Evolutionary conservation across 2,797 vertebrate species (phyloP).

Genomic region (Myioborus melanocephalus): DNA sequence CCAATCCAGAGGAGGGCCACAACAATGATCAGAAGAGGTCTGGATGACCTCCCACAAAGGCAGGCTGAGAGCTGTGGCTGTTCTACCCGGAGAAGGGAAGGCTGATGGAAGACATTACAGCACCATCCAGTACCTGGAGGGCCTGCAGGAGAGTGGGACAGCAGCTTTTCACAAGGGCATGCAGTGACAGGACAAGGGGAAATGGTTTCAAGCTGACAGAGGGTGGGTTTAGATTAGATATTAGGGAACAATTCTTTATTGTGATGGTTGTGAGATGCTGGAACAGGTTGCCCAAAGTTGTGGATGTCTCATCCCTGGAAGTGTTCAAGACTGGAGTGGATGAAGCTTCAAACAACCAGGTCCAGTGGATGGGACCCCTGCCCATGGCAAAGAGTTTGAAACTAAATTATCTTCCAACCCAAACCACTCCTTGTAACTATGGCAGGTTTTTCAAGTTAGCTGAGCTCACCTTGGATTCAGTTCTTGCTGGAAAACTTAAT

Average conservation of each 20-base stretch:
- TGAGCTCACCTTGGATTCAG: neutral
- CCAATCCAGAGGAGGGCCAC: too few species aligned
- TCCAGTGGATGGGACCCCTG: neutral
- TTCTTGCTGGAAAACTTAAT: slow-evolving; percentile 2
- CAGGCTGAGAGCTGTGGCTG: neutral
- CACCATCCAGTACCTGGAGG: neutral
- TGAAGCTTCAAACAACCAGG: neutral
- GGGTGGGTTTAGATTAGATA: neutral
- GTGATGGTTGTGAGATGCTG: accelerated
- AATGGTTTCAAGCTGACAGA: neutral
- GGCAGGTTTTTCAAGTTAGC: neutral
- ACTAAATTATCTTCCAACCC: neutral
- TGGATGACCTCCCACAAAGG: neutral
- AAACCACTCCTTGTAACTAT: neutral
- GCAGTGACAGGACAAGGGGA: neutral
- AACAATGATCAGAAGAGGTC: accelerated
- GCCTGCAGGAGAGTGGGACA: neutral
- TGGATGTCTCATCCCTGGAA: neutral
- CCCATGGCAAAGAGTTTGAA: neutral
- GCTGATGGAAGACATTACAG: neutral
- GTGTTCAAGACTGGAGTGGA: neutral
- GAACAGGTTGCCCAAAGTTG: neutral
- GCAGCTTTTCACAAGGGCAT: neutral
- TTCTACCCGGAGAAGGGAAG: neutral
- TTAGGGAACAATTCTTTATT: neutral